phyloP scores from a whole-genome alignment of 2,888 invertebrate genomes.

The Meliscaeva auricollis region DNA sequence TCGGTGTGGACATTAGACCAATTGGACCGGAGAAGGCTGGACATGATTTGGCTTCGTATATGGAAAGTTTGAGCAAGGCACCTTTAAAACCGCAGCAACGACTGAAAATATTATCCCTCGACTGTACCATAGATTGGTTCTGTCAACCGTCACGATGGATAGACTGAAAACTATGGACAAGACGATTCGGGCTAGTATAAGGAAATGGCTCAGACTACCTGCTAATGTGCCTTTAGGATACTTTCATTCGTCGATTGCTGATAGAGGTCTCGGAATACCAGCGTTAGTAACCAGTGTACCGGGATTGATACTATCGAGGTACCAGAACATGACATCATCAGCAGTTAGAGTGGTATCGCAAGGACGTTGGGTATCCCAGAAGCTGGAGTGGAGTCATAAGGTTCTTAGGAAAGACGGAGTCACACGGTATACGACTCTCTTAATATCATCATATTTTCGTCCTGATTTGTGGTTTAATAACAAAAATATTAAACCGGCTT shows the following conservation, averaged over 20 bases:
- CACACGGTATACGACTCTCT: no score
- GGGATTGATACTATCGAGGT: neutral
- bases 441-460: no score
- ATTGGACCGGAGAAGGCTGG: neutral
- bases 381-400: slow-evolving; percentile 2
- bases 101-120: neutral
- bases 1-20: slow-evolving; percentile 2
- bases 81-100: slow-evolving; percentile 11
- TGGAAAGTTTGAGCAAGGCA: neutral
- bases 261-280: neutral
- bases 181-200: no score
- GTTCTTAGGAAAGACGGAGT: neutral
- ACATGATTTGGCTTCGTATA: neutral
- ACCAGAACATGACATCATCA: neutral
- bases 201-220: neutral
- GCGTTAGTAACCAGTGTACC: neutral
- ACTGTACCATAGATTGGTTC: neutral
- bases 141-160: neutral
- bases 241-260: neutral
- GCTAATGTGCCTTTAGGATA: neutral
- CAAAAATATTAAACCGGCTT: no score
- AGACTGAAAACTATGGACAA: neutral
- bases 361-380: neutral
- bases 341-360: neutral
- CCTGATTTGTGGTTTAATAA: no score